Base-by-base conservation (phyloP, 2,113 vertebrate genomes). In the Terrapene triunguis region DNA sequence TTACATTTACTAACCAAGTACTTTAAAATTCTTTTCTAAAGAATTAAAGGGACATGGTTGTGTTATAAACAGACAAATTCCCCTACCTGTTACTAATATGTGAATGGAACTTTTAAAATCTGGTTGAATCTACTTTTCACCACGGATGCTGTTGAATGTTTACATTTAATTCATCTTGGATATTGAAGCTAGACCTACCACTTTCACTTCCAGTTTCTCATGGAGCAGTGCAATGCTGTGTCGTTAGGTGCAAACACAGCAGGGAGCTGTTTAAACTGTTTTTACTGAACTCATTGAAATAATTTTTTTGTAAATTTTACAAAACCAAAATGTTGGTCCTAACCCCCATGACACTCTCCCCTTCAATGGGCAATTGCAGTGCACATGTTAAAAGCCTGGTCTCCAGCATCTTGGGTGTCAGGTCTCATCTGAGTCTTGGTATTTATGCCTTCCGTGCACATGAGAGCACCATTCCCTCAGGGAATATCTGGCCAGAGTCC, bases 391-490 rank as follows among this genome's bases (percentile, higher is more conserved):
- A 78, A 78, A 78, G 21, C 42, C 74, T 47, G 74, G 42, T 32
- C 82, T 44, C 32, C 57, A 59, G 16, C n/a, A 21, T 35, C 88
- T 79, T 38, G 27, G 47, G 2, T 29, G 54, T 82, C 42, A 0
- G 27, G 3, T 51, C 65, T 78, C 22, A 0, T 51, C 65, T 25
- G 83, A 62, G 85, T 0, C 0, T 7, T 27, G 42, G 78, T 21
- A 10, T 32, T 47, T 55, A n/a, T 38, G 29, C 74, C 42, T 35
- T 93, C 1, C 0, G 35, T 0, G 2, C 72, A 12, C 50, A 16
- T 35, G 79, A 57, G 55, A 22, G 65, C n/a, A 1, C 74, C 47
- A 72, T 72, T 72, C 17, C n/a, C n/a, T 10, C 65, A 42, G 80
- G 74, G 57, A 47, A 4, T 21, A 80, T n/a, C 72, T 53, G 59